A percentile compares a stretch with the other conserved stretches of the same genome.
phyloP scores from a whole-genome alignment of 2,888 invertebrate species.

The Falcaria lacertinaria region DNA sequence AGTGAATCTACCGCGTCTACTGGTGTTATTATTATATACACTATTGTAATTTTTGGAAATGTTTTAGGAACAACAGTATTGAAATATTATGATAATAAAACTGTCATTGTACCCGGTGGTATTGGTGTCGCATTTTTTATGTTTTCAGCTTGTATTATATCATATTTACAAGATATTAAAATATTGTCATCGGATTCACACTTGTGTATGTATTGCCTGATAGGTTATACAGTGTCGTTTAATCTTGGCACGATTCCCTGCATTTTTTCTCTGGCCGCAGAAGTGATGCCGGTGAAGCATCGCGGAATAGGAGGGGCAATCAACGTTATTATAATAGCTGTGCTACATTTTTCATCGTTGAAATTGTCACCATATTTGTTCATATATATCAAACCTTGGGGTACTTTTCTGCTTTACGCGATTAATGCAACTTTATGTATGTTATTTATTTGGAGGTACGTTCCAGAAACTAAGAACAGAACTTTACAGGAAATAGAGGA shows the following conservation, averaged over 20 bases:
- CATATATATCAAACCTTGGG: slow-evolving; percentile 12
- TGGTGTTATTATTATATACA: slow-evolving; percentile 10
- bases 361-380: slow-evolving; percentile 19
- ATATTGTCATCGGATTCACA: slow-evolving; percentile 9
- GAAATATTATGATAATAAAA: slow-evolving; percentile 11
- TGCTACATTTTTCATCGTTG: slow-evolving; percentile 13
- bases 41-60: slow-evolving; percentile 6
- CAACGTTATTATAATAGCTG: slow-evolving; percentile 11
- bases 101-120: slow-evolving; percentile 9
- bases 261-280: slow-evolving; percentile 10
- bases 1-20: slow-evolving; percentile 7
- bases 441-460: slow-evolving; percentile 13
- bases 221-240: slow-evolving; percentile 8
- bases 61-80: slow-evolving; percentile 7
- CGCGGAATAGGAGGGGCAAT: slow-evolving; percentile 17
- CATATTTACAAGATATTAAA: slow-evolving; percentile 10
- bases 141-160: slow-evolving; percentile 4
- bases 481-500: slow-evolving; percentile 19
- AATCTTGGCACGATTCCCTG: slow-evolving; percentile 12
- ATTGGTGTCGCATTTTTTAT: slow-evolving; percentile 6
- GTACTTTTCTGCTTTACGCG: slow-evolving; percentile 14
- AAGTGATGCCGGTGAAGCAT: slow-evolving; percentile 20
- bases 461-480: slow-evolving; percentile 18
- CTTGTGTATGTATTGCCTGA: slow-evolving; percentile 11
- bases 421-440: slow-evolving; percentile 9